A percentile compares a stretch with the other conserved stretches of the same genome.
phyloP scores from a whole-genome alignment of 2,888 invertebrate genomes.

The Macaria notata region DNA sequence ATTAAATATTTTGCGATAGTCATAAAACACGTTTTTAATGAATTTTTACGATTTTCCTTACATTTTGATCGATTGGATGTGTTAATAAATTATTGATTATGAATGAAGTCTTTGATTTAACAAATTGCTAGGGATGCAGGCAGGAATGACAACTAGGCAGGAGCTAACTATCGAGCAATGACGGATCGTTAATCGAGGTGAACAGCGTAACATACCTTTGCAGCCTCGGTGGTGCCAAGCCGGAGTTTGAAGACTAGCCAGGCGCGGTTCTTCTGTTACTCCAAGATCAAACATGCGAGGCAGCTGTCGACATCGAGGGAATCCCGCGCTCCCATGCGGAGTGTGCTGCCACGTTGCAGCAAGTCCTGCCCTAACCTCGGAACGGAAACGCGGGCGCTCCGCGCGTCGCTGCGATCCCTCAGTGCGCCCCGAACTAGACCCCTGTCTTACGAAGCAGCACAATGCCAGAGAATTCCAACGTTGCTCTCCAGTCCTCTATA shows the following conservation, averaged over 20 bases:
- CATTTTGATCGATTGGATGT: too few relatives aligned
- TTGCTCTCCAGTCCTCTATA: constrained; percentile 9
- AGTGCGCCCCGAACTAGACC: constrained; percentile 39
- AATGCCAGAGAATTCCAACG: constrained; percentile 2
- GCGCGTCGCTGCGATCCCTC: constrained; percentile 33
- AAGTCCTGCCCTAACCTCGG: constrained; percentile 51
- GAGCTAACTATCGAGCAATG: constrained; percentile 10
- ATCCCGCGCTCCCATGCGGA: constrained; percentile 30
- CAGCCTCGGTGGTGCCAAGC: constrained; percentile 58
- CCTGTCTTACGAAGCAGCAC: constrained; percentile 20
- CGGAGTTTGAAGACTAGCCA: constrained; percentile 49
- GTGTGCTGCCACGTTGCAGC: constrained; percentile 44
- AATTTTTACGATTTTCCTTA: too few relatives aligned
- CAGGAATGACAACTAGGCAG: too few relatives aligned
- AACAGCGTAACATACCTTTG: constrained; percentile 66
- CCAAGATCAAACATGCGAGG: constrained; percentile 44
- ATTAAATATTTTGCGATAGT: too few relatives aligned
- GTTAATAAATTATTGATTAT: too few relatives aligned
- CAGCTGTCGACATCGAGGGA: constrained; percentile 35
- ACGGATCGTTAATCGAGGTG: constrained; percentile 53
- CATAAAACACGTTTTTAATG: too few relatives aligned
- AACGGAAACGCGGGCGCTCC: constrained; percentile 29
- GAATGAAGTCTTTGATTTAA: too few relatives aligned
- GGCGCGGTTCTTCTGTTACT: constrained; percentile 35
- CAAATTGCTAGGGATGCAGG: too few relatives aligned